phyloP scores from a whole-genome alignment of 35 echinoderm and acorn worm species.

The Ptychodera flava region DNA sequence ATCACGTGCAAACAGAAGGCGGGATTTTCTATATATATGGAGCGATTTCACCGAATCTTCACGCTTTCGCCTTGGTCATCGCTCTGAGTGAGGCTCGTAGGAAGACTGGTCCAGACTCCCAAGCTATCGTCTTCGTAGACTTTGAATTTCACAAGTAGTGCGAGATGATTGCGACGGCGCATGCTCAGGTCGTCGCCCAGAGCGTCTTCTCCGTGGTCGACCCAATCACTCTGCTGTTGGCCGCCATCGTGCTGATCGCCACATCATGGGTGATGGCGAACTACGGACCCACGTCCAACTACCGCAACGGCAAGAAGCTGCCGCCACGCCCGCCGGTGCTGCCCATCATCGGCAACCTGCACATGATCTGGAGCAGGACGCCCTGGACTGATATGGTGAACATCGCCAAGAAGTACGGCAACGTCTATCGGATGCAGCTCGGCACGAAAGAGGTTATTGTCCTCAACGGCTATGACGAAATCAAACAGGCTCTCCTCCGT shows the following conservation, averaged over 20 bases:
- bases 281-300: background rate
- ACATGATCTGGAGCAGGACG: background rate
- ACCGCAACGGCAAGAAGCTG: background rate
- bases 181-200: background rate
- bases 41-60: too few species aligned
- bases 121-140: too few species aligned
- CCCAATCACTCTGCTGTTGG: background rate
- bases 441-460: background rate
- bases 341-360: background rate
- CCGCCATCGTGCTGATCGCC: background rate
- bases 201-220: background rate
- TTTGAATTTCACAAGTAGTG: too few species aligned
- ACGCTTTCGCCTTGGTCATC: too few species aligned
- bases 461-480: background rate
- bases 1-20: too few species aligned
- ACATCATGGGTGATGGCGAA: background rate
- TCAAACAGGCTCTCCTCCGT: background rate
- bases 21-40: too few species aligned
- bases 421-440: background rate
- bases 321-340: background rate
- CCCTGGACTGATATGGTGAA: background rate
- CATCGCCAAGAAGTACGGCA: background rate
- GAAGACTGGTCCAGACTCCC: too few species aligned
- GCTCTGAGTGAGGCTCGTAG: too few species aligned
- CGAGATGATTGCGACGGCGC: background rate